These are phyloP conservation scores for Drosophila lini DNA, from an alignment of 1,140 invertebrate genomes.

Conservation along the genomic window DNA sequence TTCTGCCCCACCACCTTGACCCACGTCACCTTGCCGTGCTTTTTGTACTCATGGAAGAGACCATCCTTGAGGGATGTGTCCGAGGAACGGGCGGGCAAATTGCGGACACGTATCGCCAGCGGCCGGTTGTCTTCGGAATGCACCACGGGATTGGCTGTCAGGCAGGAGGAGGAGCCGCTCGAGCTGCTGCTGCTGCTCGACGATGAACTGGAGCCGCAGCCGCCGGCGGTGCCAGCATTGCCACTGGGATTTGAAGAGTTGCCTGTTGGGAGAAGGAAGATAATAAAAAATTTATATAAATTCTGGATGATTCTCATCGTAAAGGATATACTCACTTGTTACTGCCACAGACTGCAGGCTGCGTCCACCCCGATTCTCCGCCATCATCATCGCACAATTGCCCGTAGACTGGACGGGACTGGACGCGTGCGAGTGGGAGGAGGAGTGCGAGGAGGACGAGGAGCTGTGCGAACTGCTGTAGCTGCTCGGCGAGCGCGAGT, in stretches of 20 bases:
- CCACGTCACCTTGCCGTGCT: conserved; percentile 98
- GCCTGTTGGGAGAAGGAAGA: conserved; percentile 27
- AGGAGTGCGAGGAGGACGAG: conserved; percentile 82
- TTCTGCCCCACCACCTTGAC: conserved; percentile 95
- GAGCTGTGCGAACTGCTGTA: conserved; percentile 84
- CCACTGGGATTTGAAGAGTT: conserved; percentile 83
- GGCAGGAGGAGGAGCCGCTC: conserved; percentile 57
- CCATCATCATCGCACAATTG: conserved; percentile 60
- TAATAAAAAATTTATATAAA: neutral
- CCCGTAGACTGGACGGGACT: conserved; percentile 83
- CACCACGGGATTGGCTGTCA: conserved; percentile 83
- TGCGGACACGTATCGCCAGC: conserved; percentile 95
- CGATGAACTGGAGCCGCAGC: conserved; percentile 67
- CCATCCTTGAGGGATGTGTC: conserved; percentile 98
- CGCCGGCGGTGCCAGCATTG: conserved; percentile 53
- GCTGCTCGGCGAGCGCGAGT: conserved; percentile 85
- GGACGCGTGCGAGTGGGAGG: conserved; percentile 83
- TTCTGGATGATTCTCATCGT: neutral
- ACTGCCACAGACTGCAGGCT: conserved; percentile 36
- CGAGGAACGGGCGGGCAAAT: conserved; percentile 94
- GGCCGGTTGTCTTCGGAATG: conserved; percentile 90
- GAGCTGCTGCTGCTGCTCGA: conserved; percentile 79
- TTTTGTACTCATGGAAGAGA: conserved; percentile 99
- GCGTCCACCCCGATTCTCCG: conserved; percentile 52
- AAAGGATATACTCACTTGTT: conserved; percentile 55